These are phyloP conservation scores for Poeciliopsis occidentalis DNA, from an alignment of 2,113 vertebrate genomes.

Conservation along the genomic window DNA sequence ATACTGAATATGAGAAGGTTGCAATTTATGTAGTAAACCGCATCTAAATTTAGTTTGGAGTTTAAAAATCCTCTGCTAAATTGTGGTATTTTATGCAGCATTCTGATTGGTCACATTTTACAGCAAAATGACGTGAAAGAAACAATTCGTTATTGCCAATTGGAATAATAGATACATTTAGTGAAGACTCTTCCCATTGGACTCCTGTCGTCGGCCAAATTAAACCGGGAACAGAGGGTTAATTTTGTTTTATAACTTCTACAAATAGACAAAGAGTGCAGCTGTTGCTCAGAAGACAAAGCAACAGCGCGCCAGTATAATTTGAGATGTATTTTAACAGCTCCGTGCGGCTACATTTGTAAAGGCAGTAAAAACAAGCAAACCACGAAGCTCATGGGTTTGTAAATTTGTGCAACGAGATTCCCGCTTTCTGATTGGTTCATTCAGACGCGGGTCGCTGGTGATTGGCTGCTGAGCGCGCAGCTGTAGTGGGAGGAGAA, in stretches of 20 bases:
- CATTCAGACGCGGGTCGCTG: conserved; percentile 1
- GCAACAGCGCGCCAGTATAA: background rate
- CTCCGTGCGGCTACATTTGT: background rate
- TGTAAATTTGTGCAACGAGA: conserved; percentile 1
- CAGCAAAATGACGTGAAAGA: background rate
- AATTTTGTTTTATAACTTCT: background rate
- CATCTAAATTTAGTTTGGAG: background rate
- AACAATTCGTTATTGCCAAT: background rate
- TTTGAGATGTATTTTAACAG: background rate
- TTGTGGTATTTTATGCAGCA: background rate
- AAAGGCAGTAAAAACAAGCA: background rate
- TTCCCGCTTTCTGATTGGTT: conserved; percentile 71
- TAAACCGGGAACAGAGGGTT: too few species aligned
- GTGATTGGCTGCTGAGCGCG: conserved; percentile 52
- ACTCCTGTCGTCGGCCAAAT: too few species aligned
- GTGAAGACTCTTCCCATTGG: too few species aligned
- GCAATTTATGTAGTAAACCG: background rate
- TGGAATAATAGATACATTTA: too few species aligned
- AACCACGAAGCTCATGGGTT: background rate
- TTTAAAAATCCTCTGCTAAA: too few species aligned
- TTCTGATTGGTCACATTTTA: background rate
- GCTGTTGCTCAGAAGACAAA: background rate
- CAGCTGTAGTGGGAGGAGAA: conserved; percentile 42
- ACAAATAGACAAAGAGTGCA: background rate
- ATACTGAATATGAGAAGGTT: background rate